Conservation (phyloP, 2,888 invertebrate genomes). For the Caenorhabditis sp. region DNA sequence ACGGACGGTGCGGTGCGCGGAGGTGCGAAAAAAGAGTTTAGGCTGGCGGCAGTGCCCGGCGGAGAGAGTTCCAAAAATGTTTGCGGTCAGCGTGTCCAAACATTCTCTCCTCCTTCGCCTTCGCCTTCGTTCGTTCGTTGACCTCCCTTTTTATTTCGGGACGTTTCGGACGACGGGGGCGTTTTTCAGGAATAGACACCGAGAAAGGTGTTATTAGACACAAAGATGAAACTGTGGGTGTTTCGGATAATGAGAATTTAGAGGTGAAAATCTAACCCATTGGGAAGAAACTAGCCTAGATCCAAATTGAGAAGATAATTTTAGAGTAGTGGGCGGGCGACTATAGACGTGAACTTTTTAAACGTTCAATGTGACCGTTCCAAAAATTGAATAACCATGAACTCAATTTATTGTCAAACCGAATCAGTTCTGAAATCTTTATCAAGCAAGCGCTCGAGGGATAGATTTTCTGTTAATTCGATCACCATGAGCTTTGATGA, state of each 20-base stretch:
- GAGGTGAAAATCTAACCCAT: no score
- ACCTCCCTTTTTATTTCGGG: conserved; percentile 54
- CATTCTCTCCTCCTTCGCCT: no score
- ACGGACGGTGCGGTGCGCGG: neutral
- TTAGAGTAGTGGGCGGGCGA: neutral
- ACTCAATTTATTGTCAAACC: neutral
- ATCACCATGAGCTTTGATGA: conserved; percentile 54
- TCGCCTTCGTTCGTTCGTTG: conserved; percentile 43
- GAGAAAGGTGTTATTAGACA: conserved; percentile 35
- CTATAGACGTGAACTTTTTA: neutral
- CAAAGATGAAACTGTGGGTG: conserved; percentile 20
- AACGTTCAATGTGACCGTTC: no score
- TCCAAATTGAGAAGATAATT: conserved; percentile 30
- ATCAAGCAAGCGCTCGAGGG: neutral
- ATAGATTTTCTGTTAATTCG: conserved; percentile 7
- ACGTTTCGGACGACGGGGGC: conserved; percentile 22
- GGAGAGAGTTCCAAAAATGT: conserved; percentile 56
- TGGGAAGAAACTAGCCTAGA: conserved; percentile 18
- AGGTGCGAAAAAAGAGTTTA: conserved; percentile 26
- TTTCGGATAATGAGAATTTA: conserved; percentile 42
- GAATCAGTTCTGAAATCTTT: conserved; percentile 11
- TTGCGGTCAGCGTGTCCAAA: conserved; percentile 63
- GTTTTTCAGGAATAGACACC: conserved; percentile 29
- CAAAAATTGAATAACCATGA: neutral
- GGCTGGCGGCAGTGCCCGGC: conserved; percentile 1